These are phyloP conservation scores for Semnornis frantzii DNA, from an alignment of 2,113 vertebrate species.

Conservation along the genomic window DNA sequence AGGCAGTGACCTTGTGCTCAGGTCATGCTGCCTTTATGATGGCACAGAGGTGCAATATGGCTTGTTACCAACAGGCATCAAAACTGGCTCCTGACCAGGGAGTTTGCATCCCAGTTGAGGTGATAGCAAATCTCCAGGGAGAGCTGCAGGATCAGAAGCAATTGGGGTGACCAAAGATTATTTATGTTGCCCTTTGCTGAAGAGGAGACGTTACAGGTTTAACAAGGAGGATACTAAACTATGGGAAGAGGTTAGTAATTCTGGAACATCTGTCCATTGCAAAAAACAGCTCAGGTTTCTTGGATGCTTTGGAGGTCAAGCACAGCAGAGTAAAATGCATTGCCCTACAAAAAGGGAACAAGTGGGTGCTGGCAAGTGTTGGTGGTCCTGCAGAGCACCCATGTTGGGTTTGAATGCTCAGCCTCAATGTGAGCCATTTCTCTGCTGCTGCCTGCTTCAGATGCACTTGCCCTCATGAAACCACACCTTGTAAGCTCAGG, in stretches of 20 bases:
- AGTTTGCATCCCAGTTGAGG: not conserved
- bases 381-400: not conserved
- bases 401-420: not conserved
- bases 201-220: not conserved
- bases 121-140: not conserved
- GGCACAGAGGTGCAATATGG: not conserved
- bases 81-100: not conserved
- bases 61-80: not conserved
- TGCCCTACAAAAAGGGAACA: not conserved
- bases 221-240: constrained; percentile 4
- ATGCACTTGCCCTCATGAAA: not conserved
- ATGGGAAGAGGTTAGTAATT: constrained; percentile 24
- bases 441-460: not conserved
- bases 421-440: not conserved
- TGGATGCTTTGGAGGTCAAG: not conserved
- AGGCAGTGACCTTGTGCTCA: not conserved
- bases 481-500: not conserved
- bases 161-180: not conserved
- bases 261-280: not conserved
- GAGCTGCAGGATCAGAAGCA: not conserved
- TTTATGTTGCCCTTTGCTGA: not conserved
- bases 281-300: not conserved
- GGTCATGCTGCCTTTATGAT: not conserved
- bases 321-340: not conserved
- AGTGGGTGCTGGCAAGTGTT: not conserved